These are phyloP conservation scores for Halcyon senegalensis DNA, from an alignment of 2,113 vertebrate genomes.

Conservation along the genomic window DNA sequence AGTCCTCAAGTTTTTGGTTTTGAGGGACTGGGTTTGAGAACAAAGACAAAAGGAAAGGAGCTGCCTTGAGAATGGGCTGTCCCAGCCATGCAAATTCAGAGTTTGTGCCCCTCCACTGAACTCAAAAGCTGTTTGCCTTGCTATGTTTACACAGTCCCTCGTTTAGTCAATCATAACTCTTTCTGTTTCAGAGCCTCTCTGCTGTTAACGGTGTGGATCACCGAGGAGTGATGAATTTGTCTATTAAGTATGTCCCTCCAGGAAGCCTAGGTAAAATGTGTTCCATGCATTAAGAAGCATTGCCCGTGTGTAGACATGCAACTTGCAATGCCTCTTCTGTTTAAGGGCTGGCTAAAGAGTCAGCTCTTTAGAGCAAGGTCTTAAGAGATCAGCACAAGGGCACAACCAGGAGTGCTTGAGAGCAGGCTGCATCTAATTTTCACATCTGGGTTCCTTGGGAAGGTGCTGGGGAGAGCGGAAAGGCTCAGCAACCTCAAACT, in stretches of 20 bases:
- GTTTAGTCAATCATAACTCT: background rate
- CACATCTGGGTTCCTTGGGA: background rate
- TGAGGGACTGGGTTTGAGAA: background rate
- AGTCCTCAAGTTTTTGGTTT: background rate
- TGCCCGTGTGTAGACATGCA: background rate
- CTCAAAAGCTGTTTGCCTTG: background rate
- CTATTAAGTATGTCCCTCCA: constrained; percentile 74
- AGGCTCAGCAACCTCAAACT: background rate
- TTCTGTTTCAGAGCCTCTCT: constrained; percentile 70
- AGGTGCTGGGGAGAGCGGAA: background rate
- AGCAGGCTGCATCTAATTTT: background rate
- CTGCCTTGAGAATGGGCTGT: background rate
- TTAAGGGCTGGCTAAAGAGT: background rate
- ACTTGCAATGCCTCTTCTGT: background rate
- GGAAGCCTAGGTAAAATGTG: constrained; percentile 69
- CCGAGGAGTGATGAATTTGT: constrained; percentile 75
- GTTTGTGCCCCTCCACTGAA: background rate
- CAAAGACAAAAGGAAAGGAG: background rate
- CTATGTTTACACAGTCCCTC: background rate
- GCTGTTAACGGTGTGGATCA: constrained; percentile 70
- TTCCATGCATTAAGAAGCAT: background rate
- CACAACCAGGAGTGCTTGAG: background rate
- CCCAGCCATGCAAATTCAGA: background rate
- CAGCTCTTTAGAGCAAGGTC: background rate
- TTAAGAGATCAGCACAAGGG: background rate